Evolutionary conservation across 2,888 invertebrate species (phyloP).

Genomic region (Bhutanitis thaidina): DNA sequence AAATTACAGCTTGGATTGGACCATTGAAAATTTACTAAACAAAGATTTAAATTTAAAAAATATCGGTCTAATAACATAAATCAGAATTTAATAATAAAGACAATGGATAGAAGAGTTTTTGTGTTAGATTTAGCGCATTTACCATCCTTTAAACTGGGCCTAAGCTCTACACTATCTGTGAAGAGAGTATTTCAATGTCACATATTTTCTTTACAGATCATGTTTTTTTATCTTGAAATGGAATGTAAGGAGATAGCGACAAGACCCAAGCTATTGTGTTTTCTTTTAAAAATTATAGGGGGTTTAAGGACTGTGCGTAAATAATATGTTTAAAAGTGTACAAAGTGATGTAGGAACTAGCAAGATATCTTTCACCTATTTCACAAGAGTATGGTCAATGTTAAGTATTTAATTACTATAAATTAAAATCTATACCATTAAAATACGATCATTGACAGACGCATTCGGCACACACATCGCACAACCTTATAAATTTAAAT

Average conservation of each 20-base stretch:
- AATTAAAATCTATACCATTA: constrained; percentile 32
- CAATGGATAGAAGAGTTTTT: constrained; percentile 11
- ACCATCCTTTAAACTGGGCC: neutral
- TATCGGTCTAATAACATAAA: constrained; percentile 8
- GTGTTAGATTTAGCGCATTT: constrained; percentile 4
- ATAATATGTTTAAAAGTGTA: constrained; percentile 31
- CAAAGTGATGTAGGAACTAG: constrained; percentile 47
- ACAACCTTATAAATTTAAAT: constrained; percentile 60
- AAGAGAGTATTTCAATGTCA: neutral
- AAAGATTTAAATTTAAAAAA: constrained; percentile 1
- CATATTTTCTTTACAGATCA: neutral
- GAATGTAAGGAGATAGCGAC: constrained; percentile 14
- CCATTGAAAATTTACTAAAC: constrained; percentile 16
- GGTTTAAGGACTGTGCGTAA: constrained; percentile 44
- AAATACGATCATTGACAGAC: constrained; percentile 33
- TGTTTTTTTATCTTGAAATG: constrained; percentile 1
- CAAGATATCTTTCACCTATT: constrained; percentile 35
- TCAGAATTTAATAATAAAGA: constrained; percentile 11
- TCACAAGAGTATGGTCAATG: constrained; percentile 30
- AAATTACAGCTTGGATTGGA: constrained; percentile 13
- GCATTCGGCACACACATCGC: constrained; percentile 45
- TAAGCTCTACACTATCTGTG: neutral
- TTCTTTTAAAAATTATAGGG: constrained; percentile 5
- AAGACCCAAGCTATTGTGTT: neutral
- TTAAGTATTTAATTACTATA: constrained; percentile 37